Evolutionary conservation across 2,888 invertebrate genomes (phyloP).

Genomic region (Catocala fraxini): DNA sequence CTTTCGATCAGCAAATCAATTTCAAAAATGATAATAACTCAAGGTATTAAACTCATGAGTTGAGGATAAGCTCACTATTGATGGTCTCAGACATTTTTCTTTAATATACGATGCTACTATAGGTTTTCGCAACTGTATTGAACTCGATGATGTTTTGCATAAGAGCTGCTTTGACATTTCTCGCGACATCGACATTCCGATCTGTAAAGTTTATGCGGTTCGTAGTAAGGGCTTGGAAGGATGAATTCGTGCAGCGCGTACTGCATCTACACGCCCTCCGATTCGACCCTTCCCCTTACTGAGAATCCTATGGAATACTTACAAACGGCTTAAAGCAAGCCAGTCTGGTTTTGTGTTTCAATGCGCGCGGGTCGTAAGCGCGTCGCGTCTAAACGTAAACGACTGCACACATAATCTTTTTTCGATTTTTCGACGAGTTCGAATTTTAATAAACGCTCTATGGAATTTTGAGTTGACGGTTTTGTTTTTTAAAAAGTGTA

Average conservation of each 20-base stretch:
- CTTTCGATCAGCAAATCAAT: conserved; percentile 72
- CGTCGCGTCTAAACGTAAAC: conserved; percentile 60
- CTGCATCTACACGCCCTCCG: conserved; percentile 85
- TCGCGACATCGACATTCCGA: conserved; percentile 55
- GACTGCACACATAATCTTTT: conserved; percentile 67
- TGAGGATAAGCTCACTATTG: conserved; percentile 70
- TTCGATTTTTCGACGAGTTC: conserved; percentile 72
- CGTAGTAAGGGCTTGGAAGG: conserved; percentile 79
- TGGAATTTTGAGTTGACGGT: conserved; percentile 54
- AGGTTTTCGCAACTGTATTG: conserved; percentile 48
- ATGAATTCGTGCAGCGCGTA: conserved; percentile 78
- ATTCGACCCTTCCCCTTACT: conserved; percentile 85
- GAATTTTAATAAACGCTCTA: conserved; percentile 51
- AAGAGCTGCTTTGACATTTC: conserved; percentile 60
- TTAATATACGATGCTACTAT: conserved; percentile 45
- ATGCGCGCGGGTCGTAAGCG: conserved; percentile 80
- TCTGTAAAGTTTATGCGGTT: conserved; percentile 55
- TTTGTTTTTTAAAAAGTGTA: conserved; percentile 61
- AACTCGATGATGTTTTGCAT: conserved; percentile 43
- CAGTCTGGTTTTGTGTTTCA: conserved; percentile 86
- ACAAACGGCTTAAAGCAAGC: conserved; percentile 81
- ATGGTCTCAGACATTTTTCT: conserved; percentile 64
- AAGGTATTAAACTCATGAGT: conserved; percentile 67
- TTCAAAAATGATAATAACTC: conserved; percentile 73
- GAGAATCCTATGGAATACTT: conserved; percentile 86